Evolutionary conservation across 2,797 vertebrate species (phyloP).

Genomic region (Anguilla anguilla): DNA sequence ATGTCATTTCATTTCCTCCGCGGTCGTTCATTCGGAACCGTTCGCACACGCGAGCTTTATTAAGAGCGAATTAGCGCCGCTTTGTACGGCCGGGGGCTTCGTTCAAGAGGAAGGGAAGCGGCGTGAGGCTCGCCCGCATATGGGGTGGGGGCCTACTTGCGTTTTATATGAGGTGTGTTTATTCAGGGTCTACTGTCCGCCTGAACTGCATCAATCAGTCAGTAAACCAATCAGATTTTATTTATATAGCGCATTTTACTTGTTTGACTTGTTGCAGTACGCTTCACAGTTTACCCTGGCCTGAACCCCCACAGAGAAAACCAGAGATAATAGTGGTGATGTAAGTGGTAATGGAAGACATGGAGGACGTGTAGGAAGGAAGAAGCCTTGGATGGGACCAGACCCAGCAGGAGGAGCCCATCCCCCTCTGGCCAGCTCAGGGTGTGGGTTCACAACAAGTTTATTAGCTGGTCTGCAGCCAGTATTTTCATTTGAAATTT

Average conservation of each 20-base stretch:
- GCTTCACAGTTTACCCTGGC: too few species aligned
- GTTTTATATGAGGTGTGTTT: background rate
- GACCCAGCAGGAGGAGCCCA: too few species aligned
- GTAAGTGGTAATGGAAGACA: too few species aligned
- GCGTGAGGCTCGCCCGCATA: background rate
- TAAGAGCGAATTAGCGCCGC: constrained; percentile 2
- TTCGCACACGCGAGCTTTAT: background rate
- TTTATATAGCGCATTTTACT: background rate
- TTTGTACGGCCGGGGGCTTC: background rate
- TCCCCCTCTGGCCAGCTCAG: too few species aligned
- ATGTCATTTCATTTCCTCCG: constrained; percentile 7
- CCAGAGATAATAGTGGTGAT: background rate
- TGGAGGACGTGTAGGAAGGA: too few species aligned
- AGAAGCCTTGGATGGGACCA: too few species aligned
- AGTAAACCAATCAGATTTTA: background rate
- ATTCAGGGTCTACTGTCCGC: background rate
- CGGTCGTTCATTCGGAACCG: background rate
- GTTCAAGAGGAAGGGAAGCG: background rate
- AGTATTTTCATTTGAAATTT: too few species aligned
- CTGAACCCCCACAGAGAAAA: background rate
- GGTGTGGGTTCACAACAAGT: too few species aligned
- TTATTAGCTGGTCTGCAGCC: too few species aligned
- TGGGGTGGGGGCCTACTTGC: background rate
- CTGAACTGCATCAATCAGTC: background rate
- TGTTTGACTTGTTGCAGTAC: too few species aligned